Conservation (phyloP, 2,888 invertebrate species). For the Xestia ashworthii region DNA sequence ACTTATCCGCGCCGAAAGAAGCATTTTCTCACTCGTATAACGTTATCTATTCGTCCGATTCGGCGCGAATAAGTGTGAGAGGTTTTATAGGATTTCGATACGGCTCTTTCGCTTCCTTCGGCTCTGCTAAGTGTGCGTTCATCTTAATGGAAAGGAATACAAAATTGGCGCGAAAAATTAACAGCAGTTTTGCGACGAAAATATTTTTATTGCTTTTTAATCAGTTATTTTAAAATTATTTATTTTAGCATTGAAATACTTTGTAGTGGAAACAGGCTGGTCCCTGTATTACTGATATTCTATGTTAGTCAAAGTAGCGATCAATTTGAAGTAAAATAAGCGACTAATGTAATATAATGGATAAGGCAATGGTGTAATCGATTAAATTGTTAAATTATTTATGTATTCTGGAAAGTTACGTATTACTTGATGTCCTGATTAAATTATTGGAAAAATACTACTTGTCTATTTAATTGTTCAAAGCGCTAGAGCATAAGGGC, state of each 20-base stretch:
- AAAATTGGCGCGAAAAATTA: conserved; percentile 13
- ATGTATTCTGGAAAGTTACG: conserved; percentile 88
- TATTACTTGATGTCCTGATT: conserved; percentile 89
- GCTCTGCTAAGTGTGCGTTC: too few species aligned
- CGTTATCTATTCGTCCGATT: too few species aligned
- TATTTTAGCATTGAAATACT: conserved; percentile 60
- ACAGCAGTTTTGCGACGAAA: neutral
- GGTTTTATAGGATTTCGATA: too few species aligned
- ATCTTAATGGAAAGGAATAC: neutral
- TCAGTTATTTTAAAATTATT: conserved; percentile 50
- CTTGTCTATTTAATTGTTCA: conserved; percentile 59
- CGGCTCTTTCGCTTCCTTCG: too few species aligned
- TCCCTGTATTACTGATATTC: conserved; percentile 83
- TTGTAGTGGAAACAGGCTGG: conserved; percentile 86
- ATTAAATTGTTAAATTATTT: conserved; percentile 89
- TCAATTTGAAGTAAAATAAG: conserved; percentile 69
- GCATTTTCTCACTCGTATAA: too few species aligned
- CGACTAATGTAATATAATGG: conserved; percentile 72
- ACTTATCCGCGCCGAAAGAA: too few species aligned
- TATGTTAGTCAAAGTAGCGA: conserved; percentile 74
- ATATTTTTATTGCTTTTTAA: conserved; percentile 43
- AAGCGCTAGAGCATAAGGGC: too few species aligned
- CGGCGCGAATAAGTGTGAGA: too few species aligned
- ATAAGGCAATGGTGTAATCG: conserved; percentile 80
- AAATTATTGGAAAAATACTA: conserved; percentile 86